Evolutionary conservation across 2,797 vertebrate species (phyloP).

Genomic region (Petrocephalus schoutedeni): DNA sequence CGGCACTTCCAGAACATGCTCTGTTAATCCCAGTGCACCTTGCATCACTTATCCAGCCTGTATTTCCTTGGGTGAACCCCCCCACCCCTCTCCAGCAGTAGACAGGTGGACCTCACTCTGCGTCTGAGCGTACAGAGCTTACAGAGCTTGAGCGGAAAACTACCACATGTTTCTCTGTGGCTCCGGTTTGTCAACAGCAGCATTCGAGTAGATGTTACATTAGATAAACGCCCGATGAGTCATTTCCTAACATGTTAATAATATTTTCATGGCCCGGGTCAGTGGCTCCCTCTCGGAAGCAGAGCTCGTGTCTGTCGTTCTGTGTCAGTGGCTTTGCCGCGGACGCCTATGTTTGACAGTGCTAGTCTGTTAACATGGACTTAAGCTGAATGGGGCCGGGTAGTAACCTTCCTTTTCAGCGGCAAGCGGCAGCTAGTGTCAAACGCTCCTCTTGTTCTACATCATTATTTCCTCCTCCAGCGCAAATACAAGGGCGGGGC

Average conservation of each 20-base stretch:
- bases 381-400: neutral
- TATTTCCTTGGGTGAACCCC: neutral
- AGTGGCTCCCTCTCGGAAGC: neutral
- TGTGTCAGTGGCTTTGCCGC: neutral
- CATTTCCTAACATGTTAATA: neutral
- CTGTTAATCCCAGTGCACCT: neutral
- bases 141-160: neutral
- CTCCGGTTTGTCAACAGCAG: neutral
- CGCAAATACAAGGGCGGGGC: neutral
- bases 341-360: neutral
- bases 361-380: neutral
- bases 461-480: neutral
- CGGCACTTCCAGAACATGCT: neutral
- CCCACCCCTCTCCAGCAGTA: neutral
- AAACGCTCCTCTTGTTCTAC: neutral
- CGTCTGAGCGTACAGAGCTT: neutral
- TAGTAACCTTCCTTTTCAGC: neutral
- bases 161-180: neutral
- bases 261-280: neutral
- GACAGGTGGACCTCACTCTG: neutral
- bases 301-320: neutral
- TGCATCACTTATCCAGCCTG: neutral
- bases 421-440: neutral
- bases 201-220: neutral
- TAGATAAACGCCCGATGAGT: neutral